phyloP scores from a whole-genome alignment of 1,140 invertebrate species.

The Procambarus virginalis region DNA sequence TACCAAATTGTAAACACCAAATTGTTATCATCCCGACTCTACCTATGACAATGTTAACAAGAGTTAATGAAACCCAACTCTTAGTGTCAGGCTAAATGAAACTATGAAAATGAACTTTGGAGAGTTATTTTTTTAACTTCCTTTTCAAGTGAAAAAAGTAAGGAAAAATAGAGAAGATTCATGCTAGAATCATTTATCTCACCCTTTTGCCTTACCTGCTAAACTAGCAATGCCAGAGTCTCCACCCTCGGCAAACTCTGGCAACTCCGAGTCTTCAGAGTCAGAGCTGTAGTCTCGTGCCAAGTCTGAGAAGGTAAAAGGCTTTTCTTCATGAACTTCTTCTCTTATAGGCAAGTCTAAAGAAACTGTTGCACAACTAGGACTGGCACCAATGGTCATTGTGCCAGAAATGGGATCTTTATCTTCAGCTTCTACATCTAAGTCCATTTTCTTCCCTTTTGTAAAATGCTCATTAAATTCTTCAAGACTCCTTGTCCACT shows the following conservation, averaged over 20 bases:
- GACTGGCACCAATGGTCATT: conserved; percentile 24
- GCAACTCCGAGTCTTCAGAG: conserved; percentile 58
- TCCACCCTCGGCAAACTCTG: conserved; percentile 55
- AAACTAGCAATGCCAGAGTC: conserved; percentile 64
- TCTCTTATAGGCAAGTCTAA: not conserved
- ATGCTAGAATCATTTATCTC: too few species aligned
- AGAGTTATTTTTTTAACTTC: not conserved
- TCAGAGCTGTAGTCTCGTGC: conserved; percentile 63
- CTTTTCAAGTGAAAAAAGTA: too few species aligned
- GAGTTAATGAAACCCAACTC: too few species aligned
- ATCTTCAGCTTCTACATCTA: conserved; percentile 66
- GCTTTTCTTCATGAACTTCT: conserved; percentile 19
- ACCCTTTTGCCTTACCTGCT: conserved; percentile 56
- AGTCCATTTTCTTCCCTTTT: conserved; percentile 23
- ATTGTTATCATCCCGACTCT: too few species aligned
- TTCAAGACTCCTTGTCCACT: conserved; percentile 53
- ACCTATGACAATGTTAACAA: too few species aligned
- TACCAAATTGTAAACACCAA: too few species aligned
- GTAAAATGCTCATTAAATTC: conserved; percentile 59
- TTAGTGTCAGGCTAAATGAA: too few species aligned
- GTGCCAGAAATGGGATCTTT: conserved; percentile 6
- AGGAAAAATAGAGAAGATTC: too few species aligned
- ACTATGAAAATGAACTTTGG: too few species aligned
- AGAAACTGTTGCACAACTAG: not conserved
- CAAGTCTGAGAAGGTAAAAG: conserved; percentile 68